A percentile compares a stretch with the other conserved stretches of the same genome.
phyloP scores from a whole-genome alignment of 2,888 invertebrate genomes.

The Cremastinae sp. region DNA sequence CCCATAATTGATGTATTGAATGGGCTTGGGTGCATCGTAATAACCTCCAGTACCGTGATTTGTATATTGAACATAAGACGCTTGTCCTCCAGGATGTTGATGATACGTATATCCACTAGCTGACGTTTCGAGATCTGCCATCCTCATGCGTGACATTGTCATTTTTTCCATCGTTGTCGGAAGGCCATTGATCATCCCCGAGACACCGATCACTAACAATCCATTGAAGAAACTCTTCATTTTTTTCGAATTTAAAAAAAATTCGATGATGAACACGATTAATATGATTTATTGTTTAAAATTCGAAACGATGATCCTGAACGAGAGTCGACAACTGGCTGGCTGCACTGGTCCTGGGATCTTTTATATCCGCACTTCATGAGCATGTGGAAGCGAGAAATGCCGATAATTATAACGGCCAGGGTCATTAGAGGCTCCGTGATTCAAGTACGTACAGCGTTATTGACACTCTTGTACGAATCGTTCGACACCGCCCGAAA shows the following conservation, averaged over 20 bases:
- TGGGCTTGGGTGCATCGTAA: conserved; percentile 68
- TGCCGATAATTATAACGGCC: conserved; percentile 61
- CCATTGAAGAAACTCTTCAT: conserved; percentile 7
- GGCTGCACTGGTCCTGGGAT: conserved; percentile 16
- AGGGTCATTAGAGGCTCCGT: conserved; percentile 67
- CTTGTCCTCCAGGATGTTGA: conserved; percentile 71
- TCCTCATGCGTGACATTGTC: conserved; percentile 82
- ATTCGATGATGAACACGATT: not conserved
- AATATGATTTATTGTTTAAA: not conserved
- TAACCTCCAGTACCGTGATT: conserved; percentile 71
- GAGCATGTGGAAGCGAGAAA: conserved; percentile 66
- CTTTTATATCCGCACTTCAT: conserved; percentile 65
- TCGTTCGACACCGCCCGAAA: conserved; percentile 23
- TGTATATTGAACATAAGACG: conserved; percentile 73
- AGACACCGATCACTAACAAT: conserved; percentile 36
- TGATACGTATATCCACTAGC: conserved; percentile 82
- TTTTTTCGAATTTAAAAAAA: not conserved
- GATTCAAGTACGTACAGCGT: conserved; percentile 73
- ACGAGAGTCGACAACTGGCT: conserved; percentile 45
- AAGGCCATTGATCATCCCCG: conserved; percentile 17
- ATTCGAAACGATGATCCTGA: not conserved
- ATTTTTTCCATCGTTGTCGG: conserved; percentile 72
- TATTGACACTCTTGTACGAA: conserved; percentile 68
- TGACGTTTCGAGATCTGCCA: conserved; percentile 83
- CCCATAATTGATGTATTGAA: conserved; percentile 65